Base-by-base conservation (phyloP, 2,888 invertebrate species). In the Tricholauxania praeusta region DNA sequence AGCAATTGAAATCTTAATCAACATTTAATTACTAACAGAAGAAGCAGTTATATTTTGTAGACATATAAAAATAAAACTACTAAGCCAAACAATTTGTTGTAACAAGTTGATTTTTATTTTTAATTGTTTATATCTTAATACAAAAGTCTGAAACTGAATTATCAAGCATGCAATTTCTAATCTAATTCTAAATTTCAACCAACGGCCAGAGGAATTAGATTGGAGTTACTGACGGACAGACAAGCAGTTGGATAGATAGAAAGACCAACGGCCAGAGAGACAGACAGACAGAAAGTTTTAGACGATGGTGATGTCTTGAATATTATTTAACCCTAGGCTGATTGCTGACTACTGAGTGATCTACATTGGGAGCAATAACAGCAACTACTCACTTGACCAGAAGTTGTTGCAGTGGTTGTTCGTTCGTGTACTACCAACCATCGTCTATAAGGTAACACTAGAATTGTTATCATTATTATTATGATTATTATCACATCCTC, bases 401-500 rank as follows among this genome's bases (percentile, higher is more conserved):
- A 53, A 67, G 66, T 67, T n/a, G 55, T 67, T n/a, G 48, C 39
- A 57, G 57, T 57, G 39, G 39, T 10, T 12, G 28, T 15, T 65
- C 49, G 64, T 52, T 28, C 8, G 22, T 48, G 17, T 17, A 53
- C n/a, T 7, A 10, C 39, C 39, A 39, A 39, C 39, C 39, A 39
- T 39, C 39, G 39, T 39, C 39, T 39, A 39, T 39, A 2, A 10
- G 10, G 39, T 39, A 39, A 10, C 39, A 39, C 39, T 10, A 10
- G 62, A 70, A 62, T 63, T 39, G 62, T 70, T 70, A 63, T 63
- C 63, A 63, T 70, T 62, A 70, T 70, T 70, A 70, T 47, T 39
- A 39, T 39, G 70, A 70, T 70, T 63, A 70, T 70, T 70, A 70
- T 70, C 70, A 70, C 47, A 63, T 63, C 70, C 70, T 39, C 62